Percentiles rank a stretch among this genome's conserved stretches.
These are phyloP conservation scores for Caerostris darwini DNA, from an alignment of 1,140 invertebrate genomes.

Conservation along the genomic window DNA sequence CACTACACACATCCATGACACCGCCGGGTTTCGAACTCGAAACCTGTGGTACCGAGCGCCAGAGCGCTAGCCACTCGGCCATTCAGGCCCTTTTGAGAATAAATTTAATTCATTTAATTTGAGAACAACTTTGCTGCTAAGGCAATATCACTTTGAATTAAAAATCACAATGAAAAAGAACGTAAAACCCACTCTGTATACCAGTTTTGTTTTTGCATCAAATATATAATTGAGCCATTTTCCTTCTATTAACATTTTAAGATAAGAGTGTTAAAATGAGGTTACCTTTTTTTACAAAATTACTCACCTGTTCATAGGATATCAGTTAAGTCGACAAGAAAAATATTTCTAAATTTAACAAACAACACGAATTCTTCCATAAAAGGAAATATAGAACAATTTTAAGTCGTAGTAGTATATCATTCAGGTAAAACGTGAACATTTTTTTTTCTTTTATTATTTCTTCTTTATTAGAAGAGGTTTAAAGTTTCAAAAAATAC, in stretches of 20 bases:
- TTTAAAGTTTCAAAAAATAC: not conserved
- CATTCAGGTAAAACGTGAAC: not conserved
- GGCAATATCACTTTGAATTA: not conserved
- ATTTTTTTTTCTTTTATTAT: not conserved
- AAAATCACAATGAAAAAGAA: not conserved
- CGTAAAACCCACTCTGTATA: not conserved
- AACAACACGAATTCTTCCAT: not conserved
- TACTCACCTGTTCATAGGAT: not conserved
- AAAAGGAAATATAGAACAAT: not conserved
- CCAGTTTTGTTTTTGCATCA: no score
- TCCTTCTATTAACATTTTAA: not conserved
- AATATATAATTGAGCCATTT: not conserved
- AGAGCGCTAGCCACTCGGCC: no score
- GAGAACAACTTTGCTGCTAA: no score
- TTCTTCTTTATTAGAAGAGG: not conserved
- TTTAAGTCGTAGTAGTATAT: slow-evolving; percentile 1
- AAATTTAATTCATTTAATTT: no score
- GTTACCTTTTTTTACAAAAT: not conserved
- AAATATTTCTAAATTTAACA: not conserved
- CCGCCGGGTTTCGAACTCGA: no score
- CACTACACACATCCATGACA: no score
- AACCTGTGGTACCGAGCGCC: no score
- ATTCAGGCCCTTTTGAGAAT: no score
- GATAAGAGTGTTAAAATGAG: not conserved
- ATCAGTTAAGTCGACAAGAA: not conserved